Evolutionary conservation across 2,888 invertebrate genomes (phyloP), one percentile per base, ranked within the genome.

Genomic region (Thymelicus acteon): DNA sequence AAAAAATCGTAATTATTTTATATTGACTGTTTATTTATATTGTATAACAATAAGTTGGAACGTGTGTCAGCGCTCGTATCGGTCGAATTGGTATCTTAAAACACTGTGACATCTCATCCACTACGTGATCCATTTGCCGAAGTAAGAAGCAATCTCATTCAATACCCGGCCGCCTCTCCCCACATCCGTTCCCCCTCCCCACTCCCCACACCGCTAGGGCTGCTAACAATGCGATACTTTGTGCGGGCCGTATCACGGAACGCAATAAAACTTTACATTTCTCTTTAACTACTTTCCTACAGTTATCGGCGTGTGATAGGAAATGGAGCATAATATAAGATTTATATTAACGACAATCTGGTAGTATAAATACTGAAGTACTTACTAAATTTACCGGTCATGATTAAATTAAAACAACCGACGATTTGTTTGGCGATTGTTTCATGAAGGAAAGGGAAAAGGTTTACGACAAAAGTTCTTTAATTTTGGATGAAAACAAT

Each of bases 121-220:
- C 89, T 94, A 94, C 94, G 94, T 94, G 94, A 94, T 94, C 94
- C 94, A 94, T 94, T 94, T 94, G 93, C 90, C 90, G 92, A 93
- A 92, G 93, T 94, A 94, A 94, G 94, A 93, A 94, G 94, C 94
- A 93, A 94, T 94, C 94, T 94, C 94, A 94, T 94, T 94, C 94
- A 94, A 94, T 94, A 93, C 93, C 90, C 86, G 84, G 79, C 85
- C 85, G 83, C 85, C 78, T 77, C 82, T 77, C 82, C 76, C 79
- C 79, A 68, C 68, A 73, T 61, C 77, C 74, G 75, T 63, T 74
- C 80, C 80, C 79, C 79, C 74, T 80, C 81, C 78, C 79, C 78
- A 31, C 31, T 31, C 31, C 31, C 31, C 31, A 31, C 80, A 68
- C 73, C 75, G 74, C 74, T 77, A 91, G 90, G 91, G 90, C 79